Conservation (phyloP, 1,140 invertebrate genomes). For the Caerostris darwini region DNA sequence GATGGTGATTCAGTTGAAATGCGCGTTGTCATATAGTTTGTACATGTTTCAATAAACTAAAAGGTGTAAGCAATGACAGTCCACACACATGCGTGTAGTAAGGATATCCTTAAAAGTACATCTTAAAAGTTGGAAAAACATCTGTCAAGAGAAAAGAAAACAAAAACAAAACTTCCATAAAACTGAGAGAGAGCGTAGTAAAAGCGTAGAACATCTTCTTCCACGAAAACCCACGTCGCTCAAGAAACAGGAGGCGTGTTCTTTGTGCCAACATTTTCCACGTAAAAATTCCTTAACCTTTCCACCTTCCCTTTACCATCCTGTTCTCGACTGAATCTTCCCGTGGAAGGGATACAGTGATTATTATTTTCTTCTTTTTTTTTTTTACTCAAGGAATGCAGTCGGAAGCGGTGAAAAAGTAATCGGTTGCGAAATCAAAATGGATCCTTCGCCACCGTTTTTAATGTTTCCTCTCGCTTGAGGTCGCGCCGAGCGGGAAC, state of each 20-base stretch:
- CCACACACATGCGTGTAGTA: too few species aligned
- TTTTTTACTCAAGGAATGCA: not conserved
- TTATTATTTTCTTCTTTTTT: not conserved
- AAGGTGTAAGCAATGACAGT: too few species aligned
- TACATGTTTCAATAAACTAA: too few species aligned
- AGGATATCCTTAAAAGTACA: too few species aligned
- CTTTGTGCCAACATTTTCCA: not conserved
- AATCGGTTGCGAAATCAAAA: slow-evolving; percentile 1
- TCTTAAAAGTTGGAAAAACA: too few species aligned
- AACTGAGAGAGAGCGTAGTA: too few species aligned
- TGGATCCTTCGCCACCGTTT: slow-evolving; percentile 9
- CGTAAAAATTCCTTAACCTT: slow-evolving; percentile 31
- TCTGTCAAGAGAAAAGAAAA: too few species aligned
- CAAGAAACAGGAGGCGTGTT: not conserved
- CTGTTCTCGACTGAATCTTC: not conserved
- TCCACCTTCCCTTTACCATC: not conserved
- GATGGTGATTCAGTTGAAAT: too few species aligned
- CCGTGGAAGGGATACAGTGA: not conserved
- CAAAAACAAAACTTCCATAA: too few species aligned
- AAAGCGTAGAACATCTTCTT: not conserved
- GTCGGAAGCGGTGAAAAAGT: not conserved
- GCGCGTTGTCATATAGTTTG: too few species aligned
- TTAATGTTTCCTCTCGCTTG: not conserved
- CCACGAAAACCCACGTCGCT: not conserved
- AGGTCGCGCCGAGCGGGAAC: slow-evolving; percentile 12